These are phyloP conservation scores for Hemistola chrysoprasaria DNA, from an alignment of 2,888 invertebrate genomes.

Conservation along the genomic window DNA sequence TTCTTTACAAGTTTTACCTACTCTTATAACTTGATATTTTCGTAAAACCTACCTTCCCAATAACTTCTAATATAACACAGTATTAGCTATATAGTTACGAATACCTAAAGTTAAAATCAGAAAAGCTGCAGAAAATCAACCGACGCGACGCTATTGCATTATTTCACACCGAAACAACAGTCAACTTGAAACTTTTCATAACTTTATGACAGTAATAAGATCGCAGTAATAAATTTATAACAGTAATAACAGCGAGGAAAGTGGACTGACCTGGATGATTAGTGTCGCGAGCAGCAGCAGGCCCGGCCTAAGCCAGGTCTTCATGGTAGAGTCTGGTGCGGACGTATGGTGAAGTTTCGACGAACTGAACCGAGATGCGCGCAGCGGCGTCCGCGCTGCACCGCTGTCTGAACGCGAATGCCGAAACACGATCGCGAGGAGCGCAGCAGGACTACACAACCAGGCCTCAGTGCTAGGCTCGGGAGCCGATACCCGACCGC, in stretches of 20 bases:
- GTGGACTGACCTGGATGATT: slow-evolving; percentile 41
- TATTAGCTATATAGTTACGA: too few relatives aligned
- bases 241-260: too few relatives aligned
- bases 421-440: slow-evolving; percentile 16
- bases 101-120: neutral
- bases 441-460: slow-evolving; percentile 8
- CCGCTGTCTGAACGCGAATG: slow-evolving; percentile 69
- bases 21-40: too few relatives aligned
- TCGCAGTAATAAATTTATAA: slow-evolving; percentile 8
- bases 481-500: neutral
- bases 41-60: too few relatives aligned
- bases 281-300: slow-evolving; percentile 51
- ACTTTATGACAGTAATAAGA: slow-evolving; percentile 5
- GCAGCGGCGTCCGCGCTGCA: slow-evolving; percentile 63
- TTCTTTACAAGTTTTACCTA: too few relatives aligned
- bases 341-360: slow-evolving; percentile 55
- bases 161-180: slow-evolving; percentile 2
- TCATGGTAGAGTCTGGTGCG: slow-evolving; percentile 50
- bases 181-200: slow-evolving; percentile 10
- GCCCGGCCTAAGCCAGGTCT: slow-evolving; percentile 51
- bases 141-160: slow-evolving; percentile 1
- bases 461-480: neutral
- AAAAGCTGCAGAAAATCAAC: slow-evolving; percentile 7
- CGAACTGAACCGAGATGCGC: slow-evolving; percentile 41
- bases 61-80: too few relatives aligned